phyloP scores from a whole-genome alignment of 2,113 vertebrate species.

The cattle (Bos taurus) region DNA sequence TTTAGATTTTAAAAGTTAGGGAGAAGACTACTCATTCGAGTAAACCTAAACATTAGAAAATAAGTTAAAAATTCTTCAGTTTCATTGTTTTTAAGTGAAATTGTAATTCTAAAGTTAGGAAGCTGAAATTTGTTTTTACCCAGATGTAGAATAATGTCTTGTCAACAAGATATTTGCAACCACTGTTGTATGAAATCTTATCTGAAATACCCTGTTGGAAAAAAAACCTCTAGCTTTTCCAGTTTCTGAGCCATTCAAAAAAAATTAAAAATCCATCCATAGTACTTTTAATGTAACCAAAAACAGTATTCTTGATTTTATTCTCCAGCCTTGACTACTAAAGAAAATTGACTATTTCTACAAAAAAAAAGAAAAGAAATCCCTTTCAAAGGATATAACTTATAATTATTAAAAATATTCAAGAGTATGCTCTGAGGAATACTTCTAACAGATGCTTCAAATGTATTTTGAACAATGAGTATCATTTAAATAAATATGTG shows the following conservation, averaged over 20 bases:
- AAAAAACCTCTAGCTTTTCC: neutral
- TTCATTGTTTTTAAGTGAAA: neutral
- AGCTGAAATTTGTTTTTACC: neutral
- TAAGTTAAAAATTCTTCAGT: neutral
- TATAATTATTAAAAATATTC: neutral
- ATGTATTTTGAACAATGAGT: neutral
- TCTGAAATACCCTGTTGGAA: neutral
- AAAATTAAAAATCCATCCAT: neutral
- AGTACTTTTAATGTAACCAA: neutral
- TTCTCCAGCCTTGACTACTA: neutral
- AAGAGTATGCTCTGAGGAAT: neutral
- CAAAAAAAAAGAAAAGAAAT: neutral
- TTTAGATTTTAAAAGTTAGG: neutral
- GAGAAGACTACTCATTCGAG: neutral
- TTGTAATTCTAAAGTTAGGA: constrained; percentile 8
- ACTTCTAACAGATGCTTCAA: neutral
- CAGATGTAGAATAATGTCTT: neutral
- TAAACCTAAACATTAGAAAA: neutral
- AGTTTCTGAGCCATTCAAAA: neutral
- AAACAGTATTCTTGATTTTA: neutral
- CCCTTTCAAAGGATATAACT: neutral
- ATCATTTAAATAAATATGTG: neutral
- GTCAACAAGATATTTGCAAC: neutral
- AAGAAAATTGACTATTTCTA: neutral
- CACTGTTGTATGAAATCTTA: neutral